Conservation (phyloP, 2,888 invertebrate species). For the Nephrocerus scutellatus region DNA sequence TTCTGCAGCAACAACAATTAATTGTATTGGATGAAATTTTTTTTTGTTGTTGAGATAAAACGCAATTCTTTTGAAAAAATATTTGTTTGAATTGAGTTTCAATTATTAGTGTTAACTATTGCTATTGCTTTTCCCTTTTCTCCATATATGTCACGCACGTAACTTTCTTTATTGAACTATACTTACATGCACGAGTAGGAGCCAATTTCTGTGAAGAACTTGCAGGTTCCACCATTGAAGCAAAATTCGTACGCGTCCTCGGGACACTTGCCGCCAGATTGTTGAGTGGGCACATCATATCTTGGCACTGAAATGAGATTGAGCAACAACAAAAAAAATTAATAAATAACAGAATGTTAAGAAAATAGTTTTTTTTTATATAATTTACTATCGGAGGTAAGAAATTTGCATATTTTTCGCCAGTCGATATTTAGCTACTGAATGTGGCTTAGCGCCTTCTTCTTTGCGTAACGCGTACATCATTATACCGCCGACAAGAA, state of each 20-base stretch:
- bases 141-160: background rate
- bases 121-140: conserved; percentile 1
- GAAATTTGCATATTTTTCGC: too few species aligned
- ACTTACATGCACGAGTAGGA: conserved; percentile 84
- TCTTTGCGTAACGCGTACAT: too few species aligned
- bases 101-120: conserved; percentile 10
- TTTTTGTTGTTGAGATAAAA: too few species aligned
- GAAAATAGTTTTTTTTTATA: conserved; percentile 1
- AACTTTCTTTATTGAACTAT: conserved; percentile 1
- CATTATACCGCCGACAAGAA: too few species aligned
- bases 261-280: conserved; percentile 47
- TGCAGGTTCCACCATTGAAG: conserved; percentile 81
- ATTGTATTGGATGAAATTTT: too few species aligned
- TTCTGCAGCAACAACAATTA: too few species aligned
- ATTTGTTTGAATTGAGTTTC: conserved; percentile 5
- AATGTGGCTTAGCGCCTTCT: too few species aligned
- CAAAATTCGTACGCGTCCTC: conserved; percentile 66
- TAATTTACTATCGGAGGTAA: too few species aligned
- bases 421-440: too few species aligned
- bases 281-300: conserved; percentile 42
- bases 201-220: conserved; percentile 68
- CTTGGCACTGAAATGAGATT: conserved; percentile 41
- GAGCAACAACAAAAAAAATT: conserved; percentile 16
- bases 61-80: background rate
- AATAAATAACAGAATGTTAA: conserved; percentile 4